A percentile compares a stretch with the other conserved stretches of the same genome.
These are phyloP conservation scores for Sphinx pinastri DNA, from an alignment of 2,888 invertebrate genomes.

Conservation along the genomic window DNA sequence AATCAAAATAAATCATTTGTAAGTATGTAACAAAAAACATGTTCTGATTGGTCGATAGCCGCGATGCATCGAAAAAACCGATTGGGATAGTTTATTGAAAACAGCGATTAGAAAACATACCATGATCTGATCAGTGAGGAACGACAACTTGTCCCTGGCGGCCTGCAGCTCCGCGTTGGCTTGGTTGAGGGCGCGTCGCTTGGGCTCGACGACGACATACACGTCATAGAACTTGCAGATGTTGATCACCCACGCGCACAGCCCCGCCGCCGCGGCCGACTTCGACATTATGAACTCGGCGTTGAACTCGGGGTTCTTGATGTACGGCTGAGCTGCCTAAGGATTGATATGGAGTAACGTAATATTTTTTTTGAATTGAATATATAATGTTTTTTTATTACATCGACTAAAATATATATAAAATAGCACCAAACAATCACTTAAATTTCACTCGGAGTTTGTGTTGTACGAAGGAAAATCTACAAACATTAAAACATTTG, in stretches of 20 bases:
- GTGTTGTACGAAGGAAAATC: not conserved
- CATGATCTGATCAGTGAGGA: conserved; percentile 88
- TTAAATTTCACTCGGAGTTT: too few relatives aligned
- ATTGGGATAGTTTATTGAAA: too few relatives aligned
- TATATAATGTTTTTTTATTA: too few relatives aligned
- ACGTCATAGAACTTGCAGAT: conserved; percentile 95
- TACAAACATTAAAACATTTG: not conserved
- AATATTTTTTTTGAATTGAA: not conserved
- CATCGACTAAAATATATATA: too few relatives aligned
- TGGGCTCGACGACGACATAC: conserved; percentile 96
- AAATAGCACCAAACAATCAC: too few relatives aligned
- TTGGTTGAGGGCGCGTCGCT: conserved; percentile 91
- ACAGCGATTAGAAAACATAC: conserved; percentile 56
- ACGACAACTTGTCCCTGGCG: conserved; percentile 91
- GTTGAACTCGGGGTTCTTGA: conserved; percentile 90
- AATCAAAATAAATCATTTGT: too few relatives aligned
- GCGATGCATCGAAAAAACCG: too few relatives aligned
- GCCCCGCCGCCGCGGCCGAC: conserved; percentile 95
- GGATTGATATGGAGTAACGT: conserved; percentile 16
- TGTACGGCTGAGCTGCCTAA: conserved; percentile 83
- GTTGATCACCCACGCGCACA: conserved; percentile 98
- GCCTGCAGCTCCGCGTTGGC: conserved; percentile 93
- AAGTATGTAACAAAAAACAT: too few relatives aligned
- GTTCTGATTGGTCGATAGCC: too few relatives aligned
- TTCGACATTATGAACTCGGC: conserved; percentile 93